These are phyloP conservation scores for Chromis chromis DNA, from an alignment of 2,797 vertebrate genomes.

Conservation along the genomic window DNA sequence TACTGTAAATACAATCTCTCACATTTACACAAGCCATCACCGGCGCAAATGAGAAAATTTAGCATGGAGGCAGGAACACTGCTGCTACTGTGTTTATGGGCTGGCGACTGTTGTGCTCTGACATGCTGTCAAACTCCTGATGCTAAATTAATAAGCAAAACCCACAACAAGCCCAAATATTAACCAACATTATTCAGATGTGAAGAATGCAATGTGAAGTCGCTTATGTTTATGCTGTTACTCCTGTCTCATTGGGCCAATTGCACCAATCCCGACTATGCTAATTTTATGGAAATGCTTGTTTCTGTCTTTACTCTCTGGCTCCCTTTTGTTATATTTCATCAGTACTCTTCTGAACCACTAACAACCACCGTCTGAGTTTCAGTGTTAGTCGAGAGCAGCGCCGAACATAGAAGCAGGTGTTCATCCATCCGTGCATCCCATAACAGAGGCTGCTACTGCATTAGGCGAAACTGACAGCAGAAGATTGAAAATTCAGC, in stretches of 20 bases:
- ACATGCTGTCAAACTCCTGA: constrained; percentile 37
- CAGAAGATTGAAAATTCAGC: constrained; percentile 5
- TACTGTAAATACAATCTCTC: constrained; percentile 76
- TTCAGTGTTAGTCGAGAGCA: constrained; percentile 40
- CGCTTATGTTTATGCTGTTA: constrained; percentile 45
- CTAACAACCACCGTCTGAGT: constrained; percentile 51
- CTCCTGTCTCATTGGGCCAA: constrained; percentile 63
- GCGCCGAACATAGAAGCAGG: constrained; percentile 19
- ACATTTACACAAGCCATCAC: constrained; percentile 70
- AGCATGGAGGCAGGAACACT: constrained; percentile 26
- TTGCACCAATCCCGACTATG: constrained; percentile 58
- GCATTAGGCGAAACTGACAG: constrained; percentile 26
- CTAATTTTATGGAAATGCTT: constrained; percentile 79
- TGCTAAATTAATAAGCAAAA: constrained; percentile 52
- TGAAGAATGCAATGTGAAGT: constrained; percentile 54
- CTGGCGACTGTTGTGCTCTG: constrained; percentile 18
- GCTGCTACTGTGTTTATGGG: constrained; percentile 3
- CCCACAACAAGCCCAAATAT: constrained; percentile 54
- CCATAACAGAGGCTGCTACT: constrained; percentile 13
- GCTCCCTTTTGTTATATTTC: constrained; percentile 64
- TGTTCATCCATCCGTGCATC: constrained; percentile 29
- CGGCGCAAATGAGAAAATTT: constrained; percentile 57
- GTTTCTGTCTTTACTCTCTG: constrained; percentile 55
- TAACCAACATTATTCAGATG: constrained; percentile 62
- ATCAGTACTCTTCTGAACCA: constrained; percentile 57